These are phyloP conservation scores for Chrysemys picta DNA, from an alignment of 2,113 vertebrate genomes.

Conservation along the genomic window DNA sequence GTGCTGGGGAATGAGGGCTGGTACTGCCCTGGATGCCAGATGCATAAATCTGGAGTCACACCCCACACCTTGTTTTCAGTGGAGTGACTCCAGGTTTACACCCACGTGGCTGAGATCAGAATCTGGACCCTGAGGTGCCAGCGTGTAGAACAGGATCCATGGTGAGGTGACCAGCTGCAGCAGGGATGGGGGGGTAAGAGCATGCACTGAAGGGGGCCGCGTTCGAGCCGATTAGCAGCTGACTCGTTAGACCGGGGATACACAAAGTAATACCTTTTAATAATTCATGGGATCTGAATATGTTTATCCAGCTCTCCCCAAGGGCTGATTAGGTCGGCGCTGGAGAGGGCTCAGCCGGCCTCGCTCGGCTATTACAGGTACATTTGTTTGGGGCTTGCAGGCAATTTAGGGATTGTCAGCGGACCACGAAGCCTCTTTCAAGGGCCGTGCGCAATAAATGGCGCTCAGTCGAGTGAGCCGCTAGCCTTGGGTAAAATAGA, in stretches of 20 bases:
- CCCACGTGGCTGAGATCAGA: neutral
- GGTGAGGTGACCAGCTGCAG: fast-evolving
- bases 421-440: slow-evolving; percentile 55
- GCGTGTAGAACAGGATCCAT: neutral
- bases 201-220: neutral
- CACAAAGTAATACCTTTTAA: slow-evolving; percentile 3
- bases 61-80: neutral
- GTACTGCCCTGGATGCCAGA: neutral
- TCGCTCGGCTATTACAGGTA: slow-evolving; percentile 61
- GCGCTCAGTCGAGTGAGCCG: slow-evolving; percentile 61
- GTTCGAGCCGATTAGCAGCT: slow-evolving; percentile 14
- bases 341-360: slow-evolving; percentile 44
- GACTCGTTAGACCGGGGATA: slow-evolving; percentile 31
- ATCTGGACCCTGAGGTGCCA: neutral
- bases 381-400: slow-evolving; percentile 67
- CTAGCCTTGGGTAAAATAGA: slow-evolving; percentile 34
- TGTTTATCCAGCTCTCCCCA: slow-evolving; percentile 49
- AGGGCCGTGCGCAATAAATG: slow-evolving; percentile 49
- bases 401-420: slow-evolving; percentile 61
- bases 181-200: neutral
- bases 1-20: neutral
- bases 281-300: slow-evolving; percentile 59
- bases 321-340: slow-evolving; percentile 47
- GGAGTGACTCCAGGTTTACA: neutral
- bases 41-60: neutral